These are phyloP conservation scores for Astyanax mexicanus DNA, from an alignment of 2,797 vertebrate species.

Conservation along the genomic window DNA sequence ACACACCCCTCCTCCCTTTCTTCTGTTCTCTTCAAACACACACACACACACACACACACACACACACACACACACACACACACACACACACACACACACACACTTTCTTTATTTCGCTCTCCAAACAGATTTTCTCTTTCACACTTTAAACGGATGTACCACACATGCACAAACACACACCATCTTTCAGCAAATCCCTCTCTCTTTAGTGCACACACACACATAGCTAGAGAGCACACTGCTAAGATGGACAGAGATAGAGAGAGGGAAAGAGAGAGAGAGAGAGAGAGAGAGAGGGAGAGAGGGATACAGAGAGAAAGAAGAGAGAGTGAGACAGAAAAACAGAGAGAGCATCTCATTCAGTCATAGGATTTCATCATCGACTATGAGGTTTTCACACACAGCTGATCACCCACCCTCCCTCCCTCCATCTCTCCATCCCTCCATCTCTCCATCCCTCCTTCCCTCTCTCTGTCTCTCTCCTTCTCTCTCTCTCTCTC, in stretches of 20 bases:
- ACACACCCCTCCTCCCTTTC: background rate
- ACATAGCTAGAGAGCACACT: background rate
- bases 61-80: background rate
- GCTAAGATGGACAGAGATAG: background rate
- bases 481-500: background rate
- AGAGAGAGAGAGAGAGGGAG: background rate
- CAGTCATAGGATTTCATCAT: background rate
- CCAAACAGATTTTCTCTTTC: background rate
- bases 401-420: background rate
- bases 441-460: constrained; percentile 19
- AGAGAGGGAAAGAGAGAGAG: background rate
- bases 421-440: background rate
- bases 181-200: no score
- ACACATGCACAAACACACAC: background rate
- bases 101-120: background rate
- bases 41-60: background rate
- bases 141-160: background rate
- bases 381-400: background rate
- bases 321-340: background rate
- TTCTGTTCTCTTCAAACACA: constrained; percentile 2
- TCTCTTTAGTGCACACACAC: background rate
- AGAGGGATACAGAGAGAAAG: background rate
- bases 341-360: background rate
- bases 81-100: background rate
- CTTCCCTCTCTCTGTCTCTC: background rate